Conservation (phyloP, 2,797 vertebrate species). For the Falco biarmicus region DNA sequence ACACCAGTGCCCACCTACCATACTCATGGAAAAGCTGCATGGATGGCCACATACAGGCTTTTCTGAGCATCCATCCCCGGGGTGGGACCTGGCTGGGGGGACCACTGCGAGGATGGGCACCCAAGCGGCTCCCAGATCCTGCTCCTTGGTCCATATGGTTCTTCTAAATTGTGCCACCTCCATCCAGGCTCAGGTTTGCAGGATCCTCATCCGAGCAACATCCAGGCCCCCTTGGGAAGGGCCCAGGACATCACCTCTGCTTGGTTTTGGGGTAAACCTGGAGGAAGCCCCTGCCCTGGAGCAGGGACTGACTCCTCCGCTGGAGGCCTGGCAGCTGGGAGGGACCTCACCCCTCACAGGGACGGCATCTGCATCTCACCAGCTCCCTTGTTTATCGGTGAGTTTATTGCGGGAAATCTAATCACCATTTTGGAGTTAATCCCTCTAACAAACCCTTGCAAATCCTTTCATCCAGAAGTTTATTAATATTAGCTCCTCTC, state of each 20-base stretch:
- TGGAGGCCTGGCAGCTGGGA: not conserved
- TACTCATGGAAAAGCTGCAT: not conserved
- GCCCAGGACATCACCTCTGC: too few species aligned
- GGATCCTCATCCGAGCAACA: fast-evolving
- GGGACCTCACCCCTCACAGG: fast-evolving
- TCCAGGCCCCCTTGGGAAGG: not conserved
- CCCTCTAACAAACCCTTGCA: slow-evolving; percentile 10
- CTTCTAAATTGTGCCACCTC: not conserved
- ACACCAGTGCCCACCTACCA: fast-evolving
- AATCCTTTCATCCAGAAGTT: slow-evolving; percentile 26
- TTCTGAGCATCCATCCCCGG: not conserved
- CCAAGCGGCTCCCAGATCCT: not conserved
- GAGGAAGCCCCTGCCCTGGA: not conserved
- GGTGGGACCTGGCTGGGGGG: not conserved
- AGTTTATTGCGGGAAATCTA: not conserved
- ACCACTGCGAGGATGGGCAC: fast-evolving
- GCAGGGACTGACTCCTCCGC: not conserved
- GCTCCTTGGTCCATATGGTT: not conserved
- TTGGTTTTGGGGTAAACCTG: not conserved
- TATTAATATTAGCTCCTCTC: slow-evolving; percentile 54
- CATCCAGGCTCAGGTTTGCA: not conserved
- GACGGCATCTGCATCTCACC: not conserved
- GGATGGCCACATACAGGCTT: not conserved
- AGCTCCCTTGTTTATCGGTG: not conserved
- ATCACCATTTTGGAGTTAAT: slow-evolving; percentile 33